Base-by-base conservation (phyloP, 1,140 invertebrate species). In the Propsilocerus akamusi region DNA sequence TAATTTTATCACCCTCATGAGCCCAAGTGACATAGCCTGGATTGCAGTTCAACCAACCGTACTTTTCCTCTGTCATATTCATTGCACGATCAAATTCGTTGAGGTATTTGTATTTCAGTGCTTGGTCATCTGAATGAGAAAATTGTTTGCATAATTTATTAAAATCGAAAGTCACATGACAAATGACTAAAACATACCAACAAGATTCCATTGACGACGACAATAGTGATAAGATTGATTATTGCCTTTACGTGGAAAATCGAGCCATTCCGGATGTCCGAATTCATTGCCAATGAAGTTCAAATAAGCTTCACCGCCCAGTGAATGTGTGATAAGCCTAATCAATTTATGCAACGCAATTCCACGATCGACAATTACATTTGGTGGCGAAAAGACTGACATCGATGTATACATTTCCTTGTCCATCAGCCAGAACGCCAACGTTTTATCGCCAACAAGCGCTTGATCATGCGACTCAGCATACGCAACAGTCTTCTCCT, bases 241-340 rank as follows among this genome's bases (percentile, higher is more conserved):
- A 64, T 98, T 97, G 12, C 93, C 94, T 2, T 73, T 72, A 14
- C 94, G 72, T 0, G 94, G 94, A 68, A 98, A 98, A 67, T 98
- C 94, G 26, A 98, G 66, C 94, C 94, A 98, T 68, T 97, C 94
- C 0, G 94, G 94, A 74, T 98, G 94, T 12, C 94, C 94, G 71
- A 97, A 97, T 66, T 97, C 94, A 69, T 98, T 98, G 7, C 93
- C 93, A 22, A 96, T 96, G 60, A 97, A 97, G 67, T 96, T 97
- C 1, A 97, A 75, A 69, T 94, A 97, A 20, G 80, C 90, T 69
- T 97, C 93, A 46, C 94, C 93, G 25, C 92, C 93, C 1, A 97
- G 68, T 14, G 74, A 77, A 63, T 95, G 83, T 2, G 92, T 96
- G 46, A 97, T 75, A 3, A 97, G 75, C 3, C 90, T 73, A 53